Percentiles rank a stretch among this genome's conserved stretches.
Evolutionary conservation across 2,113 vertebrate species (phyloP).

Genomic region (Sinocyclocheilus grahami): DNA sequence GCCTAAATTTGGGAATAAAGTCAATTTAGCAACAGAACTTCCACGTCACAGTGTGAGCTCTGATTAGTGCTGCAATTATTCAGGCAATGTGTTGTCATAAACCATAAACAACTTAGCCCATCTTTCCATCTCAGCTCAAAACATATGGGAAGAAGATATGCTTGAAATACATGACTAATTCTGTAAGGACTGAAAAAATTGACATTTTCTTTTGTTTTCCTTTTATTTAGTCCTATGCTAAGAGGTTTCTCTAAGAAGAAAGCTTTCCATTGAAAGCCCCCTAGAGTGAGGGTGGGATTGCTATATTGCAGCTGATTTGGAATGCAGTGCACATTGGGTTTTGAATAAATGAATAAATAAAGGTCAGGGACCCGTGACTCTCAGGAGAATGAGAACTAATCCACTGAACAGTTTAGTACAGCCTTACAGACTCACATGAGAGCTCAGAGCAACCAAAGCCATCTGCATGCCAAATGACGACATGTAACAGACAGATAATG

Average conservation of each 20-base stretch:
- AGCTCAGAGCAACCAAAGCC: conserved; percentile 16
- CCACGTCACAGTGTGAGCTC: not conserved
- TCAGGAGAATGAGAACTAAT: conserved; percentile 7
- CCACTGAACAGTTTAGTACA: conserved; percentile 13
- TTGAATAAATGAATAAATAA: conserved; percentile 40
- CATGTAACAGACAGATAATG: conserved; percentile 20
- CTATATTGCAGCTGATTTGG: not conserved
- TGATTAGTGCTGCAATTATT: not conserved
- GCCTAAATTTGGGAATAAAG: not conserved
- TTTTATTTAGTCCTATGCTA: not conserved
- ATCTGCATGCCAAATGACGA: not conserved
- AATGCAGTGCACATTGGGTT: not conserved
- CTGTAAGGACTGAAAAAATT: not conserved
- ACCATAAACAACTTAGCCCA: not conserved
- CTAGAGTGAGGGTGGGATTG: not conserved
- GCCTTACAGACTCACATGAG: not conserved
- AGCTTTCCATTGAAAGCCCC: not conserved
- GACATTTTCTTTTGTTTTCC: not conserved
- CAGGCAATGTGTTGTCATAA: not conserved
- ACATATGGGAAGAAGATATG: not conserved
- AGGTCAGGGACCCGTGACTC: conserved; percentile 29
- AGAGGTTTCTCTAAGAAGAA: not conserved
- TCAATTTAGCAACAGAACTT: not conserved
- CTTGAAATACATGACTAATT: not conserved
- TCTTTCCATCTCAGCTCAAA: not conserved